Evolutionary conservation across 2,797 vertebrate genomes (phyloP).

Genomic region (Urophycis tenuis): DNA sequence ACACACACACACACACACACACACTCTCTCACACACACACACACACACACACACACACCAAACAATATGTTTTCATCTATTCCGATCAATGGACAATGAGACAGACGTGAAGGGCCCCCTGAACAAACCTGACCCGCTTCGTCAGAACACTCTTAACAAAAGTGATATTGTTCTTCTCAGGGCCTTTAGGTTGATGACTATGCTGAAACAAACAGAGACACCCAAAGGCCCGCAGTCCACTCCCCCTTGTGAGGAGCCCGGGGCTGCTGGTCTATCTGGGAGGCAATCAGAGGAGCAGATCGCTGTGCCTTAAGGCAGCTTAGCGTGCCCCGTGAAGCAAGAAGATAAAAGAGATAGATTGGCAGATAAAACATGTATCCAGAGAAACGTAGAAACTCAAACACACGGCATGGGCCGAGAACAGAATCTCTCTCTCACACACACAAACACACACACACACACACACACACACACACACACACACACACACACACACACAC

Average conservation of each 20-base stretch:
- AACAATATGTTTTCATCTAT: neutral
- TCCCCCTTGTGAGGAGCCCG: neutral
- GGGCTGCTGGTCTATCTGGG: neutral
- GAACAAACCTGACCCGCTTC: neutral
- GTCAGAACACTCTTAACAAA: neutral
- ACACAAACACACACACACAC: neutral
- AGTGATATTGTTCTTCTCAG: neutral
- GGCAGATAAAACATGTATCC: neutral
- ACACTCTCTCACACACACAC: neutral
- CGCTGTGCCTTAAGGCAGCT: constrained; percentile 6
- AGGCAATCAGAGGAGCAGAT: neutral
- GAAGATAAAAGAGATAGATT: neutral
- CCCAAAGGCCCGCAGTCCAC: neutral
- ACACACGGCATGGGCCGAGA: neutral
- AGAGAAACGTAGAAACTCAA: neutral
- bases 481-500: neutral
- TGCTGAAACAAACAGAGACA: too few relatives aligned
- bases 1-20: neutral
- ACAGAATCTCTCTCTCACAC: neutral
- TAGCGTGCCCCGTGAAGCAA: neutral
- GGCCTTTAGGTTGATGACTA: too few relatives aligned
- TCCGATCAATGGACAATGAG: neutral
- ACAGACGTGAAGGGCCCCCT: neutral
- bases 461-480: too few relatives aligned
- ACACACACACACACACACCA: neutral